phyloP scores from a whole-genome alignment of 2,113 vertebrate genomes.

The Petrocephalus microphthalmus region DNA sequence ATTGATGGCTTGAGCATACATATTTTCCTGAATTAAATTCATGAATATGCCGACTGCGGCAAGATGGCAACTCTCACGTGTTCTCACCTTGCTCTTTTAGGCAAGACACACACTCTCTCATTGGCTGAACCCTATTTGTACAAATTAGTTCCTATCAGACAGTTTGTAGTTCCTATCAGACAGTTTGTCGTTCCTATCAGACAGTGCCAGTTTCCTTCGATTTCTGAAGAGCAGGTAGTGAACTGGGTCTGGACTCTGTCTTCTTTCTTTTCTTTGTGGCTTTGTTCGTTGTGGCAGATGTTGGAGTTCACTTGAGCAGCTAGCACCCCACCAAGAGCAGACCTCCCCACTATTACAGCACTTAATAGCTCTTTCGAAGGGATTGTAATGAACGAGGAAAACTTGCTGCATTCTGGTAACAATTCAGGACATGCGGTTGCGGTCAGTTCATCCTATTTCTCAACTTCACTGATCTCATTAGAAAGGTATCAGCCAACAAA shows the following conservation, averaged over 20 bases:
- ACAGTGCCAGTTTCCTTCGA: background rate
- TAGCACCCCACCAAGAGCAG: background rate
- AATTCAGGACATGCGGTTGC: background rate
- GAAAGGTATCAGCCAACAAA: background rate
- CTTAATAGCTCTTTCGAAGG: background rate
- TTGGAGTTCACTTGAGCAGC: background rate
- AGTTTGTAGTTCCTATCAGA: too few relatives aligned
- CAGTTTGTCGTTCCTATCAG: background rate
- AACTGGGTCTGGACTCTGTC: background rate
- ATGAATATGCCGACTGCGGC: background rate
- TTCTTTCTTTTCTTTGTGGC: background rate
- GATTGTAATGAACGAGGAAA: background rate
- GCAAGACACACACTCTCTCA: background rate
- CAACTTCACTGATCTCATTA: background rate
- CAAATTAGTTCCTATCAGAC: background rate
- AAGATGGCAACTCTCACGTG: background rate
- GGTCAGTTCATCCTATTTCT: background rate
- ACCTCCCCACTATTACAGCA: background rate
- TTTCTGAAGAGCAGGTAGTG: background rate
- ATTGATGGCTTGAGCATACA: background rate
- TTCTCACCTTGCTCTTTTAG: background rate
- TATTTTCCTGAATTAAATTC: conserved; percentile 15
- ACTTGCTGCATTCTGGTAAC: background rate
- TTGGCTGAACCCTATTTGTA: background rate
- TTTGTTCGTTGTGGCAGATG: background rate